Percentiles rank a stretch among this genome's conserved stretches.
Conservation (phyloP, 2,888 invertebrate genomes). For the Venustoraphidia nigricollis region DNA sequence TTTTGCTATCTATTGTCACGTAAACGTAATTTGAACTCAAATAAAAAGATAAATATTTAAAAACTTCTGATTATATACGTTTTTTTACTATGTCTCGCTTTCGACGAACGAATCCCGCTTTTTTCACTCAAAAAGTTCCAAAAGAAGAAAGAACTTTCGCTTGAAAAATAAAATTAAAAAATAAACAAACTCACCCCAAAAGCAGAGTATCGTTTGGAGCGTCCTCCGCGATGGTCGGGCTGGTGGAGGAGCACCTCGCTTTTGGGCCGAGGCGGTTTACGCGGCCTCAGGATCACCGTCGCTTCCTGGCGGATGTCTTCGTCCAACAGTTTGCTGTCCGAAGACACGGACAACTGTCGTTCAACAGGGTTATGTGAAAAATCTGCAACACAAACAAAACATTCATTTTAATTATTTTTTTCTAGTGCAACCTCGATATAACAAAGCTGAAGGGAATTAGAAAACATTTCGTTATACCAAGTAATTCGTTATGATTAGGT, state of each 20-base stretch:
- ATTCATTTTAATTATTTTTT: too few relatives aligned
- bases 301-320: slow-evolving; percentile 82
- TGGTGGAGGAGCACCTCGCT: slow-evolving; percentile 86
- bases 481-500: too few relatives aligned
- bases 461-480: too few relatives aligned
- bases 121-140: too few relatives aligned
- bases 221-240: slow-evolving; percentile 42
- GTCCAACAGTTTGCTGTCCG: slow-evolving; percentile 82
- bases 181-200: slow-evolving; percentile 65
- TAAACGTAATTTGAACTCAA: too few relatives aligned
- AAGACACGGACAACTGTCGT: slow-evolving; percentile 80
- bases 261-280: slow-evolving; percentile 87
- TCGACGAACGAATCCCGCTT: too few relatives aligned
- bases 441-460: too few relatives aligned
- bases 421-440: too few relatives aligned
- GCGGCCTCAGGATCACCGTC: slow-evolving; percentile 75
- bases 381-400: slow-evolving; percentile 37
- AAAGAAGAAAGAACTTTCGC: neutral
- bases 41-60: too few relatives aligned
- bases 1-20: too few relatives aligned
- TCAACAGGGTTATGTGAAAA: slow-evolving; percentile 64
- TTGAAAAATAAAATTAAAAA: neutral
- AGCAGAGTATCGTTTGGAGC: slow-evolving; percentile 88
- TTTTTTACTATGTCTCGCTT: too few relatives aligned
- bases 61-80: too few relatives aligned